A percentile compares a stretch with the other conserved stretches of the same genome.
phyloP scores from a whole-genome alignment of 2,888 invertebrate genomes.

The Norana najaformis region DNA sequence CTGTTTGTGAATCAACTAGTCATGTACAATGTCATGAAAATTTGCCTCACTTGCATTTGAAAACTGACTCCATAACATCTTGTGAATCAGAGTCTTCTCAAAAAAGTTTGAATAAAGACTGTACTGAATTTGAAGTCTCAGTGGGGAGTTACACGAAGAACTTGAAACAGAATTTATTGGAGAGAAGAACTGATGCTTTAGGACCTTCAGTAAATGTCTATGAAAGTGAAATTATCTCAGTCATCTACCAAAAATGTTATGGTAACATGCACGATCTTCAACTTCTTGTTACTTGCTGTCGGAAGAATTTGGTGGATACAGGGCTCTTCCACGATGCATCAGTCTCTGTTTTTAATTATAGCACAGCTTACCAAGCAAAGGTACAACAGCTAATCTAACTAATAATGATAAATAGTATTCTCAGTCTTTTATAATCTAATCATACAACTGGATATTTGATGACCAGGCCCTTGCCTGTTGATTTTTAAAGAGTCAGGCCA shows the following conservation, averaged over 20 bases:
- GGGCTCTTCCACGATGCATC: not conserved
- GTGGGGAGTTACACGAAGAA: not conserved
- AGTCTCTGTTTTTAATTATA: not conserved
- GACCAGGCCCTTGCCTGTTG: not conserved
- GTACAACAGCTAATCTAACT: not conserved
- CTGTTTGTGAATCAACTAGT: not conserved
- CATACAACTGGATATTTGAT: no score
- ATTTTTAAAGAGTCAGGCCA: not conserved
- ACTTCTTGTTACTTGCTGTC: slow-evolving; percentile 13
- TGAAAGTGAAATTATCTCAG: not conserved
- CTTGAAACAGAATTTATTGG: not conserved
- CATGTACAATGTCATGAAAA: not conserved
- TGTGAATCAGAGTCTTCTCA: not conserved
- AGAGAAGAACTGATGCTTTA: not conserved
- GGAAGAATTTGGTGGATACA: not conserved
- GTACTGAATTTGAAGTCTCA: not conserved
- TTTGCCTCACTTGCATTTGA: not conserved
- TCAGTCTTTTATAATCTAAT: not conserved
- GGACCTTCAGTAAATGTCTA: slow-evolving; percentile 13
- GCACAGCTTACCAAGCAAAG: not conserved
- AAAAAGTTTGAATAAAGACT: not conserved
- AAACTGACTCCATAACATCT: not conserved
- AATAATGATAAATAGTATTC: not conserved
- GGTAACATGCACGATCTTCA: not conserved
- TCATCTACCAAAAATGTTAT: not conserved